phyloP scores from a whole-genome alignment of 2,797 vertebrate genomes.

The Echeneis naucrates region DNA sequence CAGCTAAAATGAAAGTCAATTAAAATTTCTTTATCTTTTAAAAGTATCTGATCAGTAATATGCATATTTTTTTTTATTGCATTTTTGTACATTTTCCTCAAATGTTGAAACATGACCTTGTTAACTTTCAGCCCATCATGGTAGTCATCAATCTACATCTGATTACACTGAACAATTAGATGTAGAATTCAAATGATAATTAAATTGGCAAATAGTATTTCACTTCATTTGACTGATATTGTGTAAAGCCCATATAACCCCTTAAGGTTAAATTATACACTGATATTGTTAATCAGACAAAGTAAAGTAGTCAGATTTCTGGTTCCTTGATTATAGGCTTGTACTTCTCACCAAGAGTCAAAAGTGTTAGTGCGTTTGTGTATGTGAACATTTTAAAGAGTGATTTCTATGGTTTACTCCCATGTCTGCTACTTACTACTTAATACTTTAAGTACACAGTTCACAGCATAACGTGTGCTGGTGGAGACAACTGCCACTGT shows the following conservation, averaged over 20 bases:
- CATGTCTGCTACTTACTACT: conserved; percentile 29
- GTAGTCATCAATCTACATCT: conserved; percentile 31
- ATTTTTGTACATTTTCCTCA: conserved; percentile 4
- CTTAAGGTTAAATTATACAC: background rate
- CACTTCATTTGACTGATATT: conserved; percentile 1
- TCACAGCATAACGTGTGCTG: conserved; percentile 31
- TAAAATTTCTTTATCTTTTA: conserved; percentile 59
- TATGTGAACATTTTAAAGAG: conserved; percentile 22
- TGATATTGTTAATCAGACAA: background rate
- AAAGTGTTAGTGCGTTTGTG: conserved; percentile 1
- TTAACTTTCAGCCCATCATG: conserved; percentile 38
- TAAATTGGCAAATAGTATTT: background rate
- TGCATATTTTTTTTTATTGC: conserved; percentile 38
- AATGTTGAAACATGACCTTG: conserved; percentile 26
- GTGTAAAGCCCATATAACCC: background rate
- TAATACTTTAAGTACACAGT: conserved; percentile 32
- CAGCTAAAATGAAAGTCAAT: conserved; percentile 57
- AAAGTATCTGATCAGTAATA: conserved; percentile 33
- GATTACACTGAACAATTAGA: conserved; percentile 21
- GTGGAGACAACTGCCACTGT: background rate
- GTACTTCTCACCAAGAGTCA: background rate
- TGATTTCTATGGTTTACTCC: conserved; percentile 39
- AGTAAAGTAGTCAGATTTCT: background rate
- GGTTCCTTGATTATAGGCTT: background rate
- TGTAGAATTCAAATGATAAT: conserved; percentile 6